Evolutionary conservation across 2,113 vertebrate species (phyloP).

Genomic region (Falcunculus frontatus): DNA sequence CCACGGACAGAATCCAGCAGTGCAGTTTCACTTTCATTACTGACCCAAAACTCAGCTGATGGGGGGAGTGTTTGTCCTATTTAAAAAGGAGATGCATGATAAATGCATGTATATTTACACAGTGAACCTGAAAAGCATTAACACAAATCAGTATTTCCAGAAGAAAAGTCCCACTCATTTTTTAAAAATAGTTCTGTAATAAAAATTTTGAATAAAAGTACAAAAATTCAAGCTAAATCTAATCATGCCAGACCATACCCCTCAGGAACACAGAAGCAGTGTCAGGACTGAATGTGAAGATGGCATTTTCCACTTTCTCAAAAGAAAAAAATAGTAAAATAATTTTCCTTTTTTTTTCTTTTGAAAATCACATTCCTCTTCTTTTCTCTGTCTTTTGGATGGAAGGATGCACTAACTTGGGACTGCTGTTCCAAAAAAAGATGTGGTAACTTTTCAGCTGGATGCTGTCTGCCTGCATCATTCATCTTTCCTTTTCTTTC

Average conservation of each 20-base stretch:
- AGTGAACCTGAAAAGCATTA: background rate
- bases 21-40: background rate
- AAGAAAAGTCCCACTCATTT: background rate
- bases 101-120: background rate
- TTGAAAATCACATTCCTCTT: too few species aligned
- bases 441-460: too few species aligned
- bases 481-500: too few species aligned
- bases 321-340: background rate
- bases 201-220: background rate
- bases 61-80: background rate
- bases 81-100: background rate
- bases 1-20: background rate
- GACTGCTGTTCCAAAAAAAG: too few species aligned
- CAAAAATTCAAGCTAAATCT: background rate
- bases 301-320: background rate
- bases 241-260: background rate
- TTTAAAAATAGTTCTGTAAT: background rate
- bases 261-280: background rate
- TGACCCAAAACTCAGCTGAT: background rate
- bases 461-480: too few species aligned
- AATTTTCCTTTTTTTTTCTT: background rate
- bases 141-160: background rate
- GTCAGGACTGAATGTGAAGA: background rate
- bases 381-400: too few species aligned
- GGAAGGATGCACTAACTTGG: too few species aligned